Conservation (phyloP, 2,888 invertebrate genomes). For the Phengaris alcon region DNA sequence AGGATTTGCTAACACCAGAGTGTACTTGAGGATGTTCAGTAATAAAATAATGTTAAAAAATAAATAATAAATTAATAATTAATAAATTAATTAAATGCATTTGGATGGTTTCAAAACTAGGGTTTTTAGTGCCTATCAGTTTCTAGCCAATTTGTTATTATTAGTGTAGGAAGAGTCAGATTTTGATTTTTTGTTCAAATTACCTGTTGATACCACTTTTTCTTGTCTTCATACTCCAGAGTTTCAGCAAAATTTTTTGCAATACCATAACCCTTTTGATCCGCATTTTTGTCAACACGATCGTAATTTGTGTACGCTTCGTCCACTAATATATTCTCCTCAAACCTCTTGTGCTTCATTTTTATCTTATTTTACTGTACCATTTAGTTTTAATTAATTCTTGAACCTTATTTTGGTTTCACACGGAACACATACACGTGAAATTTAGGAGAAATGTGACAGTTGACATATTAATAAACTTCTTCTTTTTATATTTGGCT, state of each 20-base stretch:
- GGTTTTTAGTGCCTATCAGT: too few relatives aligned
- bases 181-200: conserved; percentile 12
- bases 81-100: too few relatives aligned
- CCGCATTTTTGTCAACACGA: conserved; percentile 66
- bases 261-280: conserved; percentile 64
- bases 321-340: conserved; percentile 73
- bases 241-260: conserved; percentile 73
- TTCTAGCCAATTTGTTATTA: too few relatives aligned
- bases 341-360: conserved; percentile 76
- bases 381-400: background rate
- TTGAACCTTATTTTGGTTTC: conserved; percentile 24
- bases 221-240: conserved; percentile 72
- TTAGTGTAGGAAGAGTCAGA: too few relatives aligned
- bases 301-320: conserved; percentile 73
- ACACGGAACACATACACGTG: conserved; percentile 18
- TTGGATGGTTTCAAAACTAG: too few relatives aligned
- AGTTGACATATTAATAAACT: conserved; percentile 1
- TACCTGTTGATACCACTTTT: conserved; percentile 84
- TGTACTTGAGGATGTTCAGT: too few relatives aligned
- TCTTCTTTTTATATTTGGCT: too few relatives aligned
- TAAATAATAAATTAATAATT: too few relatives aligned
- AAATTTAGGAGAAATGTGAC: conserved; percentile 30
- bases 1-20: too few relatives aligned
- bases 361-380: conserved; percentile 30
- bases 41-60: too few relatives aligned